These are phyloP conservation scores for Drosophila saltans DNA, from an alignment of 1,140 invertebrate genomes.

Conservation along the genomic window DNA sequence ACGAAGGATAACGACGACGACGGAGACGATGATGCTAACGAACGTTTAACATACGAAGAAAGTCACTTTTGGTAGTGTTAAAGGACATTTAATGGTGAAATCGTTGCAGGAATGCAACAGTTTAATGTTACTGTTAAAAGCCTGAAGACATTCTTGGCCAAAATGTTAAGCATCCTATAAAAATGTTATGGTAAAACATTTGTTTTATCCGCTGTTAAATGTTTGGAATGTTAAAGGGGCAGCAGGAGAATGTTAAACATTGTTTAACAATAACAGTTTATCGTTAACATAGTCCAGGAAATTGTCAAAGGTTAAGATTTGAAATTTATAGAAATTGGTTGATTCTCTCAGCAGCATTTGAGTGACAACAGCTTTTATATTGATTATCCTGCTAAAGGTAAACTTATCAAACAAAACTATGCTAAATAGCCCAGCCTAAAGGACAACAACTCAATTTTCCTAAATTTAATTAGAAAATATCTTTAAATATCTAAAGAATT, in stretches of 20 bases:
- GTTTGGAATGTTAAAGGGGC: background rate
- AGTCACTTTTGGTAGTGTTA: background rate
- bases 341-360: no score
- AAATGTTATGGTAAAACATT: background rate
- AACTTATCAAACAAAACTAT: no score
- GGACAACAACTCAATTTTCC: no score
- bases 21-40: background rate
- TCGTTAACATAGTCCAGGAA: no score
- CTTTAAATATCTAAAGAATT: no score
- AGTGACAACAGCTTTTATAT: no score
- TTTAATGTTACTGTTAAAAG: slow-evolving; percentile 33
- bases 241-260: background rate
- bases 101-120: slow-evolving; percentile 44
- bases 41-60: background rate
- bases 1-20: slow-evolving; percentile 5
- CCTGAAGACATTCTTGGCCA: background rate
- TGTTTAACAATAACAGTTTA: background rate
- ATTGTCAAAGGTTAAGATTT: no score
- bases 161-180: background rate
- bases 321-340: no score
- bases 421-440: no score
- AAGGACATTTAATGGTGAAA: slow-evolving; percentile 4
- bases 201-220: background rate
- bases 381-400: no score
- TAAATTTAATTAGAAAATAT: no score